Base-by-base conservation (phyloP, 2,113 vertebrate genomes). In the Sphyrna mokarran region DNA sequence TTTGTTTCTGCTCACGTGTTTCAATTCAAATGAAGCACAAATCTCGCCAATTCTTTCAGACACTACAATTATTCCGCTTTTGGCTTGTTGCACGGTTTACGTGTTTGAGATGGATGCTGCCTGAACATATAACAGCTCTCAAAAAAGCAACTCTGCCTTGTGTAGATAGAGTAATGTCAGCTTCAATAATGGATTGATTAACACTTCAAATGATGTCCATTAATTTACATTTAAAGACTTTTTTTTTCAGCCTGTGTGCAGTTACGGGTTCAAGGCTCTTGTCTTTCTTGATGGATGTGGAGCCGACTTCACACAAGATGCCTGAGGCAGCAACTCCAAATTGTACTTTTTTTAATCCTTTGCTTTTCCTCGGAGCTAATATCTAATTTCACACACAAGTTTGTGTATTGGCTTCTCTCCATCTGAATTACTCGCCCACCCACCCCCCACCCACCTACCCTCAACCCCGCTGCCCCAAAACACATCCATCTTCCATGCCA, bases 251-350 rank as follows among this genome's bases (percentile, higher is more conserved):
- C 9, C 89, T 66, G 61, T 66, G 16, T 37, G 33, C 89, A 37
- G 16, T 66, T 66, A 37, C 10, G 61, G 89, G 89, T 93, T 93
- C 89, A 93, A 93, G 58, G 18, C 89, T 93, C 89, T 37, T 66
- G 61, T 93, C 61, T 93, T 3, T 61, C 61, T 93, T 93, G 89
- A 93, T 66, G 61, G 89, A 68, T 93, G 61, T 22, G n/a, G 61
- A 16, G 58, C 33, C 33, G 66, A 33, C 33, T 66, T 93, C 61
- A 66, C 1, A 37, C 16, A 66, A 91, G 11, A 37, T 93, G 33
- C 89, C 61, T 37, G 33, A 93, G 89, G 89, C 89, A 93, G n/a
- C 89, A 66, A 91, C 16, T 37, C 61, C 6, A 29, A 91, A 22
- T 18, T n/a, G 6, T 37, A 18, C n/a, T 68, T 18, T 93, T 37